phyloP scores from a whole-genome alignment of 1,140 invertebrate genomes.

The Gryllus bimaculatus region DNA sequence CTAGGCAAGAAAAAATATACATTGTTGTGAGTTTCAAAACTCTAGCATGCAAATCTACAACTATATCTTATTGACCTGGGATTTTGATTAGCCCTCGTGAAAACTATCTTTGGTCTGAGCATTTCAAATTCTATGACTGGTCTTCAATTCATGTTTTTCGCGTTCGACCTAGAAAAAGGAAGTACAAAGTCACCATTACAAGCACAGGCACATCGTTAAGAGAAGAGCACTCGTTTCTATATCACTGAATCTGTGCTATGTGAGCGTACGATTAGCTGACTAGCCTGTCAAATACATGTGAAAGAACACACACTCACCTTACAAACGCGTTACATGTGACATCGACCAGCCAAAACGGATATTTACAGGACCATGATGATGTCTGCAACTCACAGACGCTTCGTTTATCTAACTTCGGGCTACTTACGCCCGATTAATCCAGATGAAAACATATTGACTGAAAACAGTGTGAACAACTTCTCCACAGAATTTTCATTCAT shows the following conservation, averaged over 20 bases:
- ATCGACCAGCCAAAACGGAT: background rate
- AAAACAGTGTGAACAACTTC: background rate
- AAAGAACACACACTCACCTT: background rate
- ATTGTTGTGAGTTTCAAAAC: too few species aligned
- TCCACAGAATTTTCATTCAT: background rate
- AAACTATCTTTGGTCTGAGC: background rate
- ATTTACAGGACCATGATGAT: background rate
- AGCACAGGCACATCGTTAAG: background rate
- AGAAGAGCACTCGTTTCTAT: too few species aligned
- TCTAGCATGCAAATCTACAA: too few species aligned
- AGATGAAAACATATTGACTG: background rate
- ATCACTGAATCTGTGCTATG: too few species aligned
- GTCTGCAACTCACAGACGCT: background rate
- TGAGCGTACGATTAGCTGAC: too few species aligned
- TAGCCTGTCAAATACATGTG: background rate
- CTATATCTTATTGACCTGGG: too few species aligned
- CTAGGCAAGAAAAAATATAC: too few species aligned
- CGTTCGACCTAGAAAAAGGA: background rate
- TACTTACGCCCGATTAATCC: constrained; percentile 3
- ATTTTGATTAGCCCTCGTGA: too few species aligned
- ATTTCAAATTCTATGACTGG: background rate
- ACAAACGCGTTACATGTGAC: background rate
- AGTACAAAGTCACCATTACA: background rate
- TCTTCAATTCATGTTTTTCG: background rate
- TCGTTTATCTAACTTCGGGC: background rate